These are phyloP conservation scores for Mesocentrotus franciscanus DNA, from an alignment of 53 echinoderm and acorn worm genomes.

Conservation along the genomic window DNA sequence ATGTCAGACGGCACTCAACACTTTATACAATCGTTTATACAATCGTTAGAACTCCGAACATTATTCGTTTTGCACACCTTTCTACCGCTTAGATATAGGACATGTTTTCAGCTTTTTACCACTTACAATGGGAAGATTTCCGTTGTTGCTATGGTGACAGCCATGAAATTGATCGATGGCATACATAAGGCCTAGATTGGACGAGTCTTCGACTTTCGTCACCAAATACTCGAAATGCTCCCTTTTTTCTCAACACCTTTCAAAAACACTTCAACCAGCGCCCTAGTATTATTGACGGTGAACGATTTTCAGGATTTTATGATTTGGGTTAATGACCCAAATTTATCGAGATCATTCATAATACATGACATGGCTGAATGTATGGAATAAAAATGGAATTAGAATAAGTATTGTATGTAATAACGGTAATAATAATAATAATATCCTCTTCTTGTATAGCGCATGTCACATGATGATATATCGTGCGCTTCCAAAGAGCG, in stretches of 20 bases:
- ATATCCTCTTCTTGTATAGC: no score
- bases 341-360: background rate
- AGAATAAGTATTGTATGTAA: no score
- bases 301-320: no score
- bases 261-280: background rate
- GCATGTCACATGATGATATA: no score
- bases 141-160: background rate
- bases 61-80: background rate
- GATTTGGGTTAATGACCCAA: no score
- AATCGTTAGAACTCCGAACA: background rate
- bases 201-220: background rate
- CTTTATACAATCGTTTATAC: background rate
- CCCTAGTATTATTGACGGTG: background rate
- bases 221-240: background rate
- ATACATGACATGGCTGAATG: no score
- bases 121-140: background rate
- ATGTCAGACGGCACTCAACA: background rate
- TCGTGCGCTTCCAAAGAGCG: no score
- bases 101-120: background rate
- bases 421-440: no score
- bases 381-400: no score
- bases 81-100: background rate
- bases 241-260: background rate
- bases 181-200: background rate
- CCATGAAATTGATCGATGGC: background rate